phyloP scores from a whole-genome alignment of 2,888 invertebrate genomes.

The Caenorhabditis virilis region DNA sequence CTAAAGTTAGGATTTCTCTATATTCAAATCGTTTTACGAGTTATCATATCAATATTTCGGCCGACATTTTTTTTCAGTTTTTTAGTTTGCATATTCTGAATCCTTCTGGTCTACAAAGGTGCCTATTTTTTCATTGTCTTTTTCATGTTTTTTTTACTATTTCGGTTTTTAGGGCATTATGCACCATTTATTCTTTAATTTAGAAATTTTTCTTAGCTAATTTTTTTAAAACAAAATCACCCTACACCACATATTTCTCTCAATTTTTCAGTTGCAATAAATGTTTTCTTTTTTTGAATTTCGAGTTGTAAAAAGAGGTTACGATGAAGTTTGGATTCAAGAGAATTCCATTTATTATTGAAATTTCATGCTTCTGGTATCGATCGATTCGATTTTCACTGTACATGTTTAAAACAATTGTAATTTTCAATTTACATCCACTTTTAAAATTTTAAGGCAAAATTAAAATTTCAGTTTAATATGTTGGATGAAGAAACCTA shows the following conservation, averaged over 20 bases:
- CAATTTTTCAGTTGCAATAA: neutral
- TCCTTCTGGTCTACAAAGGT: slow-evolving; percentile 38
- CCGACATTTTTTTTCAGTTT: neutral
- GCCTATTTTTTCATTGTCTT: slow-evolving; percentile 13
- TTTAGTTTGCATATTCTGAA: slow-evolving; percentile 6
- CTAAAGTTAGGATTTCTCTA: neutral
- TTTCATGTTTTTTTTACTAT: slow-evolving; percentile 22
- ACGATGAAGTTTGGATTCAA: too few relatives aligned
- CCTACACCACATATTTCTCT: slow-evolving; percentile 6
- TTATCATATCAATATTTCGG: too few relatives aligned
- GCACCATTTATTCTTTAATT: slow-evolving; percentile 3
- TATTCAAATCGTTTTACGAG: too few relatives aligned
- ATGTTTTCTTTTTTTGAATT: neutral
- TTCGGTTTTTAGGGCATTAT: neutral
- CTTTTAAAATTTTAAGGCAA: too few relatives aligned
- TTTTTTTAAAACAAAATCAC: neutral
- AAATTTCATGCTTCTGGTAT: too few relatives aligned
- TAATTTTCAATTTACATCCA: too few relatives aligned
- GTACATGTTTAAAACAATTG: too few relatives aligned
- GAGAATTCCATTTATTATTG: too few relatives aligned
- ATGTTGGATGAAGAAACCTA: too few relatives aligned
- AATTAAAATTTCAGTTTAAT: too few relatives aligned
- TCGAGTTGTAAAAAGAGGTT: neutral
- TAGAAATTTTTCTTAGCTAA: neutral
- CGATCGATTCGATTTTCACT: too few relatives aligned